A percentile compares a stretch with the other conserved stretches of the same genome.
phyloP scores from a whole-genome alignment of 2,113 vertebrate species.

The Panthera tigris region DNA sequence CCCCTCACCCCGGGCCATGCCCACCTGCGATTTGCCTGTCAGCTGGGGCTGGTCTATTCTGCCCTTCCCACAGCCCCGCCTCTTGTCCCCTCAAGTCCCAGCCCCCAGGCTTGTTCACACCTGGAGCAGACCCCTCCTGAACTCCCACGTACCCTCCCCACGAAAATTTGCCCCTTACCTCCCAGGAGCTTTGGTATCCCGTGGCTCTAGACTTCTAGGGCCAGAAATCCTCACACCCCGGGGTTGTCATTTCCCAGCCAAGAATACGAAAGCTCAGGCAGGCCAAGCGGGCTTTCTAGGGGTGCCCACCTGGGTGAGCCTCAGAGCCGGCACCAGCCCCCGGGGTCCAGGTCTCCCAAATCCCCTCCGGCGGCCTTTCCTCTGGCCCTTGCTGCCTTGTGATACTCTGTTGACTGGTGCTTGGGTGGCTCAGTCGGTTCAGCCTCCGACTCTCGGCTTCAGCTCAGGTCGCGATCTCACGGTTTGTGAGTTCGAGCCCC shows the following conservation, averaged over 20 bases:
- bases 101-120: background rate
- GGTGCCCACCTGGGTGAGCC: background rate
- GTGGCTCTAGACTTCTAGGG: too few species aligned
- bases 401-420: too few species aligned
- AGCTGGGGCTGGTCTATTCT: background rate
- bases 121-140: background rate
- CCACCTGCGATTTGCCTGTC: background rate
- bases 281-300: background rate
- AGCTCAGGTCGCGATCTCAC: too few species aligned
- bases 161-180: background rate
- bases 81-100: background rate
- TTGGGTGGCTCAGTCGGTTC: too few species aligned
- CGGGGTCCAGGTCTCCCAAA: background rate
- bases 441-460: too few species aligned
- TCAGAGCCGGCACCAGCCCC: background rate
- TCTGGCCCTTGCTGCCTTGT: background rate
- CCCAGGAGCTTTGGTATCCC: background rate
- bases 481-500: too few species aligned
- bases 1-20: too few species aligned
- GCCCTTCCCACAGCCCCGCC: background rate
- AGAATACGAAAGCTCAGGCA: too few species aligned
- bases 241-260: too few species aligned
- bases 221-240: too few species aligned
- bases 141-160: background rate
- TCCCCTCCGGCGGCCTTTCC: background rate